Evolutionary conservation across 2,113 vertebrate genomes (phyloP).

Genomic region (Callorhinus ursinus): DNA sequence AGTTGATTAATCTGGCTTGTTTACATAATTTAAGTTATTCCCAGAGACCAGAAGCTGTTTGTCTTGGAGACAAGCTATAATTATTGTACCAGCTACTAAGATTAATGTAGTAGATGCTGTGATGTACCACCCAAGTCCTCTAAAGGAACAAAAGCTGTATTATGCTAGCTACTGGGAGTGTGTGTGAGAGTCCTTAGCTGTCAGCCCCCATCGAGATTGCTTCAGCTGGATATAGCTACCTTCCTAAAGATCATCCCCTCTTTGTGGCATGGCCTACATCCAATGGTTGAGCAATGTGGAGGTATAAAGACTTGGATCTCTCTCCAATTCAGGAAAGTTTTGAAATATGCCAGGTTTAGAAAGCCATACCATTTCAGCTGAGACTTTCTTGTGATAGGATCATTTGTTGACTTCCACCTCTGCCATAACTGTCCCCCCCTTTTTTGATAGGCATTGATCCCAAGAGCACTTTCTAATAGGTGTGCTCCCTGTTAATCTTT

Average conservation of each 20-base stretch:
- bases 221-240: background rate
- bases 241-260: background rate
- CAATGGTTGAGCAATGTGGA: background rate
- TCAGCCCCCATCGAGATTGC: background rate
- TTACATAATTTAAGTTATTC: background rate
- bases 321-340: background rate
- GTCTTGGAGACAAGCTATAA: background rate
- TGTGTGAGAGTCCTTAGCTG: background rate
- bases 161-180: background rate
- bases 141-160: background rate
- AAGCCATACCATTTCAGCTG: background rate
- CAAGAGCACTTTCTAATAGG: background rate
- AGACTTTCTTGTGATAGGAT: background rate
- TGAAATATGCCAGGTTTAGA: background rate
- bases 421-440: background rate
- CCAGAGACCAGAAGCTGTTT: background rate
- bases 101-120: background rate
- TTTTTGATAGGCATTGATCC: background rate
- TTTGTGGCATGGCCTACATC: background rate
- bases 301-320: background rate
- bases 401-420: background rate
- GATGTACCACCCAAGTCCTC: background rate
- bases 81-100: background rate
- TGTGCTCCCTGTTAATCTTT: background rate
- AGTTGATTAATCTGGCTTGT: background rate